Evolutionary conservation across 1,140 invertebrate species (phyloP).

Genomic region (Thrips palmi): DNA sequence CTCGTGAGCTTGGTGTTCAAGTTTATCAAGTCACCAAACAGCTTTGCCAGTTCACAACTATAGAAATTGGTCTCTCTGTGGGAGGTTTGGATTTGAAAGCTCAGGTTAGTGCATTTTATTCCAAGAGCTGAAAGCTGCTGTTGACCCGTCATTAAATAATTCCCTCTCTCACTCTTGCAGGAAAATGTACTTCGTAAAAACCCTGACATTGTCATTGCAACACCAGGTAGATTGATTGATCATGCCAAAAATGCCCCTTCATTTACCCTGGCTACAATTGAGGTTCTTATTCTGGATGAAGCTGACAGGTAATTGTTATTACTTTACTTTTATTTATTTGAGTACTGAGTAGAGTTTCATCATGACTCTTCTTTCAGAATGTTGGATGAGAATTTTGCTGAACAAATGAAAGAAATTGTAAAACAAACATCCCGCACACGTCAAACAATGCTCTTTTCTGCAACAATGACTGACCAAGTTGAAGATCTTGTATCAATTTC

Average conservation of each 20-base stretch:
- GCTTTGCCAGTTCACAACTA: conserved; percentile 67
- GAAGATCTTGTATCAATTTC: conserved; percentile 85
- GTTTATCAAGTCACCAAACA: conserved; percentile 88
- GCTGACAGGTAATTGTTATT: conserved; percentile 54
- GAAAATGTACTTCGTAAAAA: conserved; percentile 72
- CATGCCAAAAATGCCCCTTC: conserved; percentile 90
- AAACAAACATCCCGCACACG: conserved; percentile 75
- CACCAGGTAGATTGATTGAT: conserved; percentile 92
- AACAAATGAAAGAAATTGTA: conserved; percentile 95
- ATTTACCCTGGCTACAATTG: conserved; percentile 77
- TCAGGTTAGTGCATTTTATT: conserved; percentile 33
- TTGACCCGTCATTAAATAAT: conserved; percentile 1
- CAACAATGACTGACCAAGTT: conserved; percentile 96
- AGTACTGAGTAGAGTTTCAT: background rate
- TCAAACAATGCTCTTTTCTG: conserved; percentile 96
- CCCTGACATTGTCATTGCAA: conserved; percentile 95
- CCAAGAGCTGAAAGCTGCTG: background rate
- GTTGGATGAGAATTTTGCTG: conserved; percentile 95
- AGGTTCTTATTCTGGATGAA: conserved; percentile 89
- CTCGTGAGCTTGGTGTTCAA: conserved; percentile 89
- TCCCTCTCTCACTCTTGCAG: conserved; percentile 21
- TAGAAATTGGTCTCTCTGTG: conserved; percentile 67
- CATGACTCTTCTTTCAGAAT: conserved; percentile 42
- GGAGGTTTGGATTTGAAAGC: conserved; percentile 88
- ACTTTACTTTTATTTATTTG: background rate